Conservation (phyloP, 1,140 invertebrate genomes). For the Papilio aristodemus region DNA sequence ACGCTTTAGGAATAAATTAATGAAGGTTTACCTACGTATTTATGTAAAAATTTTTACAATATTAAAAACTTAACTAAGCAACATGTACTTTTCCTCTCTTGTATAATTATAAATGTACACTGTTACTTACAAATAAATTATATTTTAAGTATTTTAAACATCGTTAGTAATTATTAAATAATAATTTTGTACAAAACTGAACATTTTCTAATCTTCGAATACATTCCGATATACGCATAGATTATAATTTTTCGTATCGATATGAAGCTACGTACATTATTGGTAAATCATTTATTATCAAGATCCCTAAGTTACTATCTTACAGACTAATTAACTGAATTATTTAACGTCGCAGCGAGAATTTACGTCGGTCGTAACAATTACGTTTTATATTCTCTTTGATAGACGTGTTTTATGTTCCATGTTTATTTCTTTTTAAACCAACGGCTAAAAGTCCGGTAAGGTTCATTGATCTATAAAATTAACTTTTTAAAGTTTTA, state of each 20-base stretch:
- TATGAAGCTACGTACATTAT: not conserved
- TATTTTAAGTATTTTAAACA: no score
- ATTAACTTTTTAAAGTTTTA: not conserved
- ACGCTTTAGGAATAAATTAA: constrained; percentile 1
- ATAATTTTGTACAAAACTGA: no score
- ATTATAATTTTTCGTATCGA: not conserved
- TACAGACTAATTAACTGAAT: constrained; percentile 42
- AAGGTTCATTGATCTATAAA: constrained; percentile 20
- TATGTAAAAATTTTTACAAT: no score
- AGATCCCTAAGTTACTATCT: constrained; percentile 39
- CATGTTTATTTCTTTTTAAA: constrained; percentile 31
- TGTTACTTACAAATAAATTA: no score
- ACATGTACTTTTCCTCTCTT: no score
- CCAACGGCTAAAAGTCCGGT: constrained; percentile 26
- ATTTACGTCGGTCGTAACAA: constrained; percentile 45
- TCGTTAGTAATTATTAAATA: no score
- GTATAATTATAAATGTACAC: no score
- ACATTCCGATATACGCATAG: not conserved
- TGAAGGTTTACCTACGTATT: no score
- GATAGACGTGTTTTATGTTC: constrained; percentile 30
- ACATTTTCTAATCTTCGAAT: constrained; percentile 16
- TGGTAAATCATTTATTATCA: constrained; percentile 34
- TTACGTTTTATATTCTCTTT: constrained; percentile 39
- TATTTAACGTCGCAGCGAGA: constrained; percentile 45
- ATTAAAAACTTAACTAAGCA: no score